A percentile compares a stretch with the other conserved stretches of the same genome.
phyloP scores from a whole-genome alignment of 2,888 invertebrate genomes.

The Hyppa rectilinea region DNA sequence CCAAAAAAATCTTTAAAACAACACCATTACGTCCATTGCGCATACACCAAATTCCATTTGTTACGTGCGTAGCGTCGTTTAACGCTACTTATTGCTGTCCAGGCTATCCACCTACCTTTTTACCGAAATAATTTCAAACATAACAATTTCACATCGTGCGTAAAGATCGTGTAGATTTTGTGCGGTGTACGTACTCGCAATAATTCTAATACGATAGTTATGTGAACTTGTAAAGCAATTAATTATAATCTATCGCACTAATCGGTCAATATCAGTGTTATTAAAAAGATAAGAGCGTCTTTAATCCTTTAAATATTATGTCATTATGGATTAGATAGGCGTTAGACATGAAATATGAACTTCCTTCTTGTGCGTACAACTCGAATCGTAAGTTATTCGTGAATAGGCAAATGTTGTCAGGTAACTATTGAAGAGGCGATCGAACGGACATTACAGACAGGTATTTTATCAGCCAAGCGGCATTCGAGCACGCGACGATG shows the following conservation, averaged over 20 bases:
- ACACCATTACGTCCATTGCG: conserved; percentile 19
- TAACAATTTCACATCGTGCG: conserved; percentile 18
- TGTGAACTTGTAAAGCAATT: conserved; percentile 29
- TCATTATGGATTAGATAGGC: conserved; percentile 50
- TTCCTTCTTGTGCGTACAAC: background rate
- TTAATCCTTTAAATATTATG: conserved; percentile 39
- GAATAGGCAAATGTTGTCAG: conserved; percentile 47
- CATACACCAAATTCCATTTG: conserved; percentile 40
- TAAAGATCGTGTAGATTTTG: conserved; percentile 11
- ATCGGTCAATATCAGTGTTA: conserved; percentile 53
- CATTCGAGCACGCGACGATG: conserved; percentile 77
- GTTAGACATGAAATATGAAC: background rate
- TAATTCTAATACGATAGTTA: conserved; percentile 28
- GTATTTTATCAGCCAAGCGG: conserved; percentile 74
- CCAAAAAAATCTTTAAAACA: conserved; percentile 25
- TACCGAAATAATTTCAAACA: conserved; percentile 36
- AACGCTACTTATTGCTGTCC: conserved; percentile 38
- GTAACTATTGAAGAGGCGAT: conserved; percentile 54
- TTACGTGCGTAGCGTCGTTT: conserved; percentile 40
- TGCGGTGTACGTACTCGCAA: background rate
- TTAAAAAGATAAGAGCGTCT: conserved; percentile 53
- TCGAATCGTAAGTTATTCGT: conserved; percentile 31
- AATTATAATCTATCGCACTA: conserved; percentile 42
- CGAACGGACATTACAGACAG: conserved; percentile 71
- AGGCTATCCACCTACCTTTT: conserved; percentile 25